Percentiles rank a stretch among this genome's conserved stretches.
phyloP scores from a whole-genome alignment of 2,113 vertebrate genomes.

The Boleophthalmus pectinirostris region DNA sequence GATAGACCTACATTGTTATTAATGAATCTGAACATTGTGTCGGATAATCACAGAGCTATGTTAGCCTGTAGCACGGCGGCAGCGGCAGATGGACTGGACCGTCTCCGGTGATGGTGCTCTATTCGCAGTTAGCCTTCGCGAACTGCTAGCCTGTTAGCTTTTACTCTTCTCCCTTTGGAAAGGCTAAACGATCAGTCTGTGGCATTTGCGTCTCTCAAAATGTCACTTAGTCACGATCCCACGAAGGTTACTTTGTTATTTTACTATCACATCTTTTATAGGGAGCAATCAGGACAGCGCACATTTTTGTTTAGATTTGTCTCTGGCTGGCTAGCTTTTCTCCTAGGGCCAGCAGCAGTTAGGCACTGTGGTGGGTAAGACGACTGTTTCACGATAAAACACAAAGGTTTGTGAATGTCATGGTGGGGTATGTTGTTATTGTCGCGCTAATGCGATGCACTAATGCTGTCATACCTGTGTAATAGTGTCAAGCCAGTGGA shows the following conservation, averaged over 20 bases:
- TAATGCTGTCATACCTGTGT: not conserved
- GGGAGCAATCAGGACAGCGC: not conserved
- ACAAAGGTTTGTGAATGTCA: not conserved
- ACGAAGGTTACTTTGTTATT: constrained; percentile 5
- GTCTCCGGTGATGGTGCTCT: constrained; percentile 38
- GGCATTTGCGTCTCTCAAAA: not conserved
- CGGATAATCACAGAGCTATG: constrained; percentile 33
- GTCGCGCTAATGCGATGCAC: not conserved
- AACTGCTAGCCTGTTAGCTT: constrained; percentile 45
- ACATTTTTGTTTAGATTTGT: not conserved
- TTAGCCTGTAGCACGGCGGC: constrained; percentile 49
- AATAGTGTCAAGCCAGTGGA: not conserved
- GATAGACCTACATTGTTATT: not conserved
- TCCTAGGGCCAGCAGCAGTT: constrained; percentile 29
- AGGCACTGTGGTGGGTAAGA: constrained; percentile 23
- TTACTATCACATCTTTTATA: not conserved
- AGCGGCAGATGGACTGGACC: constrained; percentile 46
- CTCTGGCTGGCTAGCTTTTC: constrained; percentile 32
- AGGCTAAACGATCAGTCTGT: not conserved
- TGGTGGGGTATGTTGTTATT: not conserved
- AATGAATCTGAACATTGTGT: not conserved
- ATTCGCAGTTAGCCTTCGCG: constrained; percentile 42
- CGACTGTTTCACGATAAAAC: constrained; percentile 1
- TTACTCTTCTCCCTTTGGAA: constrained; percentile 15
- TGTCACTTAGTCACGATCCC: not conserved